Conservation (phyloP, 2,113 vertebrate species). For the Halichoerus grypus region DNA sequence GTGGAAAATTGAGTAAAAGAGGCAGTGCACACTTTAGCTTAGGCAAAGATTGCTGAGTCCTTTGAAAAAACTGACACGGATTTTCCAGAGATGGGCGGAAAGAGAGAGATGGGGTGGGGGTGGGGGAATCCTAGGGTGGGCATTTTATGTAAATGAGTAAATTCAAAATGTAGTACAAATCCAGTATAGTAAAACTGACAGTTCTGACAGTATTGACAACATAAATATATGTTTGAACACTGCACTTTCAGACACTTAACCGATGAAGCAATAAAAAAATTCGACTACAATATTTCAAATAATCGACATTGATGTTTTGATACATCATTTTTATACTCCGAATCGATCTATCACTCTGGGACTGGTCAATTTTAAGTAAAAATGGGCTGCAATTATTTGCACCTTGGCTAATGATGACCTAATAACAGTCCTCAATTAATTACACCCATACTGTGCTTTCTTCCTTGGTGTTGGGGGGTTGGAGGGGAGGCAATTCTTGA, state of each 20-base stretch:
- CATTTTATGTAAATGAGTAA: conserved; percentile 90
- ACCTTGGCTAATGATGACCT: conserved; percentile 89
- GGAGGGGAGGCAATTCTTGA: neutral
- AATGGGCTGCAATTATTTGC: conserved; percentile 89
- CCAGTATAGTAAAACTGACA: conserved; percentile 89
- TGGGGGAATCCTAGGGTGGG: conserved; percentile 81
- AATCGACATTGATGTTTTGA: conserved; percentile 92
- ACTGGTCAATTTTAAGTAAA: conserved; percentile 90
- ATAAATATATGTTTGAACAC: conserved; percentile 91
- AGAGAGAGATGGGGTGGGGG: conserved; percentile 74
- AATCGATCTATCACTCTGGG: conserved; percentile 88
- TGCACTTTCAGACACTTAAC: conserved; percentile 91
- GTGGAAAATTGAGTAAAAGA: conserved; percentile 80
- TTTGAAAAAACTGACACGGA: conserved; percentile 86
- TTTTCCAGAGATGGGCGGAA: conserved; percentile 83
- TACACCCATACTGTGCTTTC: conserved; percentile 79
- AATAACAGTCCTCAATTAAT: conserved; percentile 89
- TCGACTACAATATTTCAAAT: conserved; percentile 92
- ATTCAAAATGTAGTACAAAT: conserved; percentile 89
- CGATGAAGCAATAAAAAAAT: conserved; percentile 91
- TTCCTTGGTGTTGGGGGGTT: neutral
- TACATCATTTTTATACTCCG: conserved; percentile 90
- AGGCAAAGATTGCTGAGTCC: conserved; percentile 80
- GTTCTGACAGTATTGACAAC: conserved; percentile 91
- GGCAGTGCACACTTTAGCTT: conserved; percentile 63